A percentile compares a stretch with the other conserved stretches of the same genome.
Evolutionary conservation across 2,113 vertebrate species (phyloP).

Genomic region (Rhinoderma darwinii): DNA sequence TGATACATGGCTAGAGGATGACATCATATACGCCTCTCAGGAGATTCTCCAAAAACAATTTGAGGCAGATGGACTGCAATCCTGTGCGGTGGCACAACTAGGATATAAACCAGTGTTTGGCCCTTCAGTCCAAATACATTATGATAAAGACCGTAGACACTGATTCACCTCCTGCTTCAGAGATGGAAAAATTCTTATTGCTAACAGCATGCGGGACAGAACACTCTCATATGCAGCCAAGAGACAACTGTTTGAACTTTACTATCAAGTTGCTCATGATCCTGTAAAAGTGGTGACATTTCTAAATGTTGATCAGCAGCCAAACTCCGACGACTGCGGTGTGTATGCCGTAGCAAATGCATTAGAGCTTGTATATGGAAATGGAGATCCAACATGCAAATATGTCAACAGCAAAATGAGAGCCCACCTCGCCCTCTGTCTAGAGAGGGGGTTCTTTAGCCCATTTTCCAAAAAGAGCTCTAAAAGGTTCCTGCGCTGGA

Average conservation of each 20-base stretch:
- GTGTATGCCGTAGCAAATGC: constrained; percentile 4
- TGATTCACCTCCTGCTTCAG: not conserved
- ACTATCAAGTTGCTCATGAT: not conserved
- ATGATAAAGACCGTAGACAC: not conserved
- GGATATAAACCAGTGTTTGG: not conserved
- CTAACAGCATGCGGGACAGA: not conserved
- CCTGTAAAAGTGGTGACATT: not conserved
- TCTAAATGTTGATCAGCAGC: not conserved
- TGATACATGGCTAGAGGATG: not conserved
- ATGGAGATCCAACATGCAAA: not conserved
- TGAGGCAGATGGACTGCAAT: not conserved
- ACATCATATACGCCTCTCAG: not conserved
- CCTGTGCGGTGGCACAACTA: not conserved
- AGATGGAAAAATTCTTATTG: not conserved
- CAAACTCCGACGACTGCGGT: not conserved
- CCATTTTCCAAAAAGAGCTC: not conserved
- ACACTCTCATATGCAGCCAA: not conserved
- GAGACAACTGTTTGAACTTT: not conserved
- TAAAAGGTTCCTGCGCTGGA: too few relatives aligned
- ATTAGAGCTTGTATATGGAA: not conserved
- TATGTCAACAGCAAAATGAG: not conserved
- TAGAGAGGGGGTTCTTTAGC: not conserved
- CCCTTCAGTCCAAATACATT: constrained; percentile 8
- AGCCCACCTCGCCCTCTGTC: not conserved
- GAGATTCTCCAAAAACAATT: not conserved